Evolutionary conservation across 2,113 vertebrate species (phyloP).

Genomic region (Triplophysa siluroides): DNA sequence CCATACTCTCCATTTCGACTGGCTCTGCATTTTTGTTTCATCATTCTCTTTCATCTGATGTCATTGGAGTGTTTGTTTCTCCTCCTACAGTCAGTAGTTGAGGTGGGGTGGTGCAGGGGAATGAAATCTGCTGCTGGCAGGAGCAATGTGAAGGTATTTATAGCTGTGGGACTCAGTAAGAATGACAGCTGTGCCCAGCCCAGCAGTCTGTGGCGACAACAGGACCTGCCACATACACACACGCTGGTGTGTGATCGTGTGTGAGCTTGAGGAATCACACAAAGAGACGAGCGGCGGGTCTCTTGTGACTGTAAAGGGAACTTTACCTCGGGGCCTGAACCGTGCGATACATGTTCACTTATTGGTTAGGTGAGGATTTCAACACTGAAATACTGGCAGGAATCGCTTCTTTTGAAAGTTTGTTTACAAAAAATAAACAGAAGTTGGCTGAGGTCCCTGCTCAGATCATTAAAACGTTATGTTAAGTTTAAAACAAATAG

Average conservation of each 20-base stretch:
- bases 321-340: slow-evolving; percentile 1
- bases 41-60: slow-evolving; percentile 18
- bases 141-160: slow-evolving; percentile 40
- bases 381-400: slow-evolving; percentile 2
- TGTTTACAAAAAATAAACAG: too few species aligned
- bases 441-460: background rate
- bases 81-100: slow-evolving; percentile 24
- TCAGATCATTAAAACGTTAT: too few species aligned
- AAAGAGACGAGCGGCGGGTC: slow-evolving; percentile 16
- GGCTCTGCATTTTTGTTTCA: background rate
- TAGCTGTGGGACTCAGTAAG: slow-evolving; percentile 44
- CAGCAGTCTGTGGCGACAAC: slow-evolving; percentile 43
- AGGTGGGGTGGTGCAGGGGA: slow-evolving; percentile 30
- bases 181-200: slow-evolving; percentile 53
- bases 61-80: slow-evolving; percentile 37
- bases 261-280: slow-evolving; percentile 7
- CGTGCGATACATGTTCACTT: background rate
- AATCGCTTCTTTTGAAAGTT: background rate
- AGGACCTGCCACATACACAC: slow-evolving; percentile 24
- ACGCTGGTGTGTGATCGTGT: background rate
- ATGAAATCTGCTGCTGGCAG: slow-evolving; percentile 30
- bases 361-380: background rate
- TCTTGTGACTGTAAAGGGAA: slow-evolving; percentile 15
- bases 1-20: background rate
- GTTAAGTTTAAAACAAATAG: too few species aligned